A percentile compares a stretch with the other conserved stretches of the same genome.
These are phyloP conservation scores for Drosophila affinis DNA, from an alignment of 2,888 invertebrate genomes.

Conservation along the genomic window DNA sequence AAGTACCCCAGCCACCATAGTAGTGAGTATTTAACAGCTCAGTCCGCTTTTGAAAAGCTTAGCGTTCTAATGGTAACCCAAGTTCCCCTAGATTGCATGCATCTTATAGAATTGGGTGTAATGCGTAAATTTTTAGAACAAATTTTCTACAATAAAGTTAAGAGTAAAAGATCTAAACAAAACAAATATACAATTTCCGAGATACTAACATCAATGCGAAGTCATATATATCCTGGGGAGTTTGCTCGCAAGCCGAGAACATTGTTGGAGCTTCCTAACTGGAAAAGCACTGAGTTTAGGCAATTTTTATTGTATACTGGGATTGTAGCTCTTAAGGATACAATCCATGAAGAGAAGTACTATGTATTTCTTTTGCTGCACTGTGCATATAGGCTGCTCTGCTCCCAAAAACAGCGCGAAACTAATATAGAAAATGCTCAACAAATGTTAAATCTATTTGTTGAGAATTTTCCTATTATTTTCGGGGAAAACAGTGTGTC, in stretches of 20 bases:
- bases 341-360: background rate
- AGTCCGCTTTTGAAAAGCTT: conserved; percentile 10
- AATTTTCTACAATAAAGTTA: too few relatives aligned
- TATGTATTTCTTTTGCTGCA: conserved; percentile 1
- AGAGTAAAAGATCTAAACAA: too few relatives aligned
- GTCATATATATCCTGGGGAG: too few relatives aligned
- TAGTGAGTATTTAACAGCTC: background rate
- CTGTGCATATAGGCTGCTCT: conserved; percentile 21
- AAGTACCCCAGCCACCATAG: background rate
- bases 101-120: background rate
- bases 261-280: background rate
- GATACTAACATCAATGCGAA: too few relatives aligned
- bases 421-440: conserved; percentile 14
- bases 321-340: background rate
- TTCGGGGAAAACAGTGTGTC: conserved; percentile 33
- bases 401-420: conserved; percentile 12
- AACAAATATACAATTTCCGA: background rate
- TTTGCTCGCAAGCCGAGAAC: too few relatives aligned
- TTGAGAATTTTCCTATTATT: conserved; percentile 26
- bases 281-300: conserved; percentile 1
- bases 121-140: too few relatives aligned
- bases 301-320: conserved; percentile 30
- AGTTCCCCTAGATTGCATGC: background rate
- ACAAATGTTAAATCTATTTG: conserved; percentile 19
- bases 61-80: conserved; percentile 1